Evolutionary conservation across 35 echinoderm and acorn worm species (phyloP).

Genomic region (Lytechinus pictus): DNA sequence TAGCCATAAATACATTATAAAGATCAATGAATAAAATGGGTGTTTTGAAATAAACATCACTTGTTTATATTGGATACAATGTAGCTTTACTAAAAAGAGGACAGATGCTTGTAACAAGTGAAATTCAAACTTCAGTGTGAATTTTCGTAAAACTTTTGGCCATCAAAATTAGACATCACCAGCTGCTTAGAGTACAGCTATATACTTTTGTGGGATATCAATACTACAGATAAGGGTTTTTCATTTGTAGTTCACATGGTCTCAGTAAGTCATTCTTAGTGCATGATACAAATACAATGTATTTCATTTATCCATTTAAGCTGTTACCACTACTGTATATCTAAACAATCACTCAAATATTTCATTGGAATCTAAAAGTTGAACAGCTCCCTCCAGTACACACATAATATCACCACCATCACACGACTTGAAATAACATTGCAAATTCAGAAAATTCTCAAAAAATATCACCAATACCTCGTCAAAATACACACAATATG

Average conservation of each 20-base stretch:
- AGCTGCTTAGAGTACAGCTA: neutral
- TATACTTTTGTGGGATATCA: neutral
- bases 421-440: neutral
- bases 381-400: neutral
- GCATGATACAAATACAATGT: neutral
- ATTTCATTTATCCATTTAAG: neutral
- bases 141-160: neutral
- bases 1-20: too few relatives aligned
- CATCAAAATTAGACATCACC: neutral
- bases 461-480: neutral
- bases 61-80: neutral
- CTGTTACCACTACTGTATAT: neutral
- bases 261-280: neutral
- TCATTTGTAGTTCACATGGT: neutral
- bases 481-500: neutral
- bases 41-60: too few relatives aligned
- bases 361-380: neutral
- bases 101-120: neutral
- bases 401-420: neutral
- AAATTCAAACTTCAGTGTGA: too few relatives aligned
- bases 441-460: neutral
- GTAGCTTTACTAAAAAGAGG: neutral
- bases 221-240: neutral
- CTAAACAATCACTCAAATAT: neutral
- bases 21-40: too few relatives aligned